A percentile compares a stretch with the other conserved stretches of the same genome.
These are phyloP conservation scores for Trichopria drosophilae DNA, from an alignment of 2,888 invertebrate genomes.

Conservation along the genomic window DNA sequence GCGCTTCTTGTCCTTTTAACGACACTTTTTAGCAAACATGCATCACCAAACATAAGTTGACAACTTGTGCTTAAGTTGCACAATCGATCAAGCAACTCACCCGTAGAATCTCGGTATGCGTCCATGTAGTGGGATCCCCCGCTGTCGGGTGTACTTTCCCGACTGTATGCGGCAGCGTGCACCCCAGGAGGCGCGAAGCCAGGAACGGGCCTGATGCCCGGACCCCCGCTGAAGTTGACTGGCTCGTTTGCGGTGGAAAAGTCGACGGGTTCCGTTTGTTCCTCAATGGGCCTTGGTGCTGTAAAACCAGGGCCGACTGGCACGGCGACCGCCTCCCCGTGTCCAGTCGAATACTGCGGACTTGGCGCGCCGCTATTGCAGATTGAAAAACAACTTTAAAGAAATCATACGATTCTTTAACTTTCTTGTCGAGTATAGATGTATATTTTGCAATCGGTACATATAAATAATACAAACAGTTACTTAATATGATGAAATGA, in stretches of 20 bases:
- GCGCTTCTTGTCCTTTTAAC: no score
- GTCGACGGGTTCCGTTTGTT: conserved; percentile 74
- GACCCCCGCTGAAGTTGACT: conserved; percentile 63
- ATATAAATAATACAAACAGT: no score
- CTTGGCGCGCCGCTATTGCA: conserved; percentile 62
- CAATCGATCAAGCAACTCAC: no score
- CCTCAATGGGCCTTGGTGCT: conserved; percentile 63
- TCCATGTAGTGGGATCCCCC: conserved; percentile 88
- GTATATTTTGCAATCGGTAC: no score
- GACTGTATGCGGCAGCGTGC: conserved; percentile 67
- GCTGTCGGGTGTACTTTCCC: conserved; percentile 87
- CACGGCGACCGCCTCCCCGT: conserved; percentile 60
- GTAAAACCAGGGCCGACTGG: conserved; percentile 63
- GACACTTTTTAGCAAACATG: no score
- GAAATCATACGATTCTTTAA: conserved; percentile 6
- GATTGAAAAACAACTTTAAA: conserved; percentile 9
- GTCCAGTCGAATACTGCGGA: conserved; percentile 64
- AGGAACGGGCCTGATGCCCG: conserved; percentile 62
- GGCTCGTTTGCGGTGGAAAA: conserved; percentile 70
- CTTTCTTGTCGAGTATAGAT: not conserved
- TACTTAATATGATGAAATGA: no score
- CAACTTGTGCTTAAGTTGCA: no score
- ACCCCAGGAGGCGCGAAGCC: conserved; percentile 68
- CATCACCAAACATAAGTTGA: no score
- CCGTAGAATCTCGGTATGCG: conserved; percentile 82